Evolutionary conservation across 2,888 invertebrate genomes (phyloP), one percentile per base, ranked within the genome.

Genomic region (Gymnoscelis rufifasciata): DNA sequence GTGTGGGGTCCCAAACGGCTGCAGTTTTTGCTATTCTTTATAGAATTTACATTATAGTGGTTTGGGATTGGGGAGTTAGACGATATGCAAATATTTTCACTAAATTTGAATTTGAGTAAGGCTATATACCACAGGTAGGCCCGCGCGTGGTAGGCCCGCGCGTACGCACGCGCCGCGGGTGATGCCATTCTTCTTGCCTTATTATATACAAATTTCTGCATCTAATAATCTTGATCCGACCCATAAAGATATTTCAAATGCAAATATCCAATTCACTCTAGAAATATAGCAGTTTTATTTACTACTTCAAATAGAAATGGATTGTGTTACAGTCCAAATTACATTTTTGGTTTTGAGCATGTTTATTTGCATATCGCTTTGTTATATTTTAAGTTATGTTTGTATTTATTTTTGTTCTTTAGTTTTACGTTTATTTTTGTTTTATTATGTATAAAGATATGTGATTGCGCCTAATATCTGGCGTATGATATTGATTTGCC

Each of bases 61-160:
- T 65, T 64, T 64, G 58, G 67, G 71, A 76, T 83, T 81, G 75
- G 83, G 83, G 83, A 74, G 82, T 83, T 81, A 81, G 79, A 78
- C 80, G 87, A 87, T 88, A 88, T 88, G 87, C 86, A 88, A 88
- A 87, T 87, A 86, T 86, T 83, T 84, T 71, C 72, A 79, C 77
- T 62, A 76, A 78, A 78, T 80, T 79, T 71, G 65, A 82, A 81
- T 78, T 66, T 62, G 52, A 59, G 60, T 62, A 60, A 47, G 43
- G 57, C 66, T 62, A 68, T 58, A 63, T 60, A 27, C 15, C 11
- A 60, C 59, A 51, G 66, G 67, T 65, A 71, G n/a, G n/a, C n/a
- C n/a, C n/a, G 73, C 66, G 74, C 72, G 64, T 54, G 53, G 60
- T 60, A 47, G 56, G 64, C 62, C 57, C 46, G 62, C 64, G 59